Conservation (phyloP, 2,888 invertebrate genomes). For the Rosalia funebris region DNA sequence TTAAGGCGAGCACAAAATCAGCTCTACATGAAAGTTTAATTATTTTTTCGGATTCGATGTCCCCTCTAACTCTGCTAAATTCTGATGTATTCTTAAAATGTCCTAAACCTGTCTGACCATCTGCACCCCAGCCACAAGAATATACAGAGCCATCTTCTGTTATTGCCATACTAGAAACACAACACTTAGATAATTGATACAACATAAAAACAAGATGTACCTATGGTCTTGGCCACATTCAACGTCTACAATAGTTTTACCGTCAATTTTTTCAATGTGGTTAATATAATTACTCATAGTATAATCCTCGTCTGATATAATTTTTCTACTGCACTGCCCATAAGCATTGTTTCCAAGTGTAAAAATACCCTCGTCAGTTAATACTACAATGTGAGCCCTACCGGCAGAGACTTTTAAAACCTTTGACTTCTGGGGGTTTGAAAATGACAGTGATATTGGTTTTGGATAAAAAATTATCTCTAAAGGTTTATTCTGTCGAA, state of each 20-base stretch:
- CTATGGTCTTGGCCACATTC: constrained; percentile 94
- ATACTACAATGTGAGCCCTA: constrained; percentile 83
- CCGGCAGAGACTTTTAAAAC: constrained; percentile 78
- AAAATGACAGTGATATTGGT: constrained; percentile 76
- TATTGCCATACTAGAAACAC: constrained; percentile 74
- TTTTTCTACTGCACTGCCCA: constrained; percentile 90
- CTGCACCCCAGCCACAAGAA: constrained; percentile 93
- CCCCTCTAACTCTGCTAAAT: constrained; percentile 78
- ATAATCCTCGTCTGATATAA: constrained; percentile 82
- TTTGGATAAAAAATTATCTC: constrained; percentile 77
- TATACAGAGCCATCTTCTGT: constrained; percentile 84
- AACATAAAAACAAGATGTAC: too few species aligned
- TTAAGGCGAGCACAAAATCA: constrained; percentile 90
- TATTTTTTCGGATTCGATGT: constrained; percentile 83
- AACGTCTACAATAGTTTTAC: constrained; percentile 72
- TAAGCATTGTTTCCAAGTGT: constrained; percentile 89
- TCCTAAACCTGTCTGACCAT: constrained; percentile 92
- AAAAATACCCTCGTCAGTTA: constrained; percentile 83
- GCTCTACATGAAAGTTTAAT: constrained; percentile 81
- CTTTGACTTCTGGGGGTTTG: constrained; percentile 67
- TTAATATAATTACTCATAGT: constrained; percentile 73
- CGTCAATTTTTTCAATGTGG: constrained; percentile 72
- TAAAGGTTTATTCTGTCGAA: constrained; percentile 68
- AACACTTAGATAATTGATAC: too few species aligned
- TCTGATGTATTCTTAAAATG: constrained; percentile 71